These are phyloP conservation scores for Anastrepha ludens DNA, from an alignment of 1,140 invertebrate genomes.

Conservation along the genomic window DNA sequence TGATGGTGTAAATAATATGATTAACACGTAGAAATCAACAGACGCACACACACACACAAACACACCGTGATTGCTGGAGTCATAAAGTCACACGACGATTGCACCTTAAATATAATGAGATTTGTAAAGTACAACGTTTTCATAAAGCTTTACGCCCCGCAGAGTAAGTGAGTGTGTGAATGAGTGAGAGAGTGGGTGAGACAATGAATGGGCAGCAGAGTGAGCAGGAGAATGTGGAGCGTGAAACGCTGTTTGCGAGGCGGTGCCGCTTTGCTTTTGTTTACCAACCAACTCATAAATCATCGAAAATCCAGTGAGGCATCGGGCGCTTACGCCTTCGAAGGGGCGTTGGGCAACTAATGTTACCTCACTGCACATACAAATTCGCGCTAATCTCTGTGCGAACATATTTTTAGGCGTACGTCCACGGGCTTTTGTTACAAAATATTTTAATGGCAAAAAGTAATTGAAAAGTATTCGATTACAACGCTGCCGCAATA, in stretches of 20 bases:
- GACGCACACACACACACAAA: slow-evolving; percentile 38
- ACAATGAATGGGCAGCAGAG: no score
- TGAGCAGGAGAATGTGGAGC: neutral
- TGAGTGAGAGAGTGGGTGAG: neutral
- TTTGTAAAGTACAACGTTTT: slow-evolving; percentile 24
- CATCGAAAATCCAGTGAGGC: slow-evolving; percentile 3
- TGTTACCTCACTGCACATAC: neutral
- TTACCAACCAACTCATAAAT: slow-evolving; percentile 57
- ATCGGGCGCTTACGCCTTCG: neutral
- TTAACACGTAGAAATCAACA: slow-evolving; percentile 63
- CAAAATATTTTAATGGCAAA: neutral
- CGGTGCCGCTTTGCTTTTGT: slow-evolving; percentile 43
- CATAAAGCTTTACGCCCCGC: neutral
- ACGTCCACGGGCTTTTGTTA: slow-evolving; percentile 1
- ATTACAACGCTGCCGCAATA: slow-evolving; percentile 32
- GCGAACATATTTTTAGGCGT: slow-evolving; percentile 45
- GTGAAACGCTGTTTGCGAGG: neutral
- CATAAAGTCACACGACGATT: slow-evolving; percentile 18
- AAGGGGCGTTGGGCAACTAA: slow-evolving; percentile 38
- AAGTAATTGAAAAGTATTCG: slow-evolving; percentile 32
- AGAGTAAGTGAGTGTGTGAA: neutral
- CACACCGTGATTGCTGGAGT: neutral
- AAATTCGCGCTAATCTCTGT: slow-evolving; percentile 52
- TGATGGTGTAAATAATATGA: slow-evolving; percentile 75
- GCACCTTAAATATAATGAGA: slow-evolving; percentile 54